Evolutionary conservation across 1,140 invertebrate genomes (phyloP).

Genomic region (Diuraphis noxia): DNA sequence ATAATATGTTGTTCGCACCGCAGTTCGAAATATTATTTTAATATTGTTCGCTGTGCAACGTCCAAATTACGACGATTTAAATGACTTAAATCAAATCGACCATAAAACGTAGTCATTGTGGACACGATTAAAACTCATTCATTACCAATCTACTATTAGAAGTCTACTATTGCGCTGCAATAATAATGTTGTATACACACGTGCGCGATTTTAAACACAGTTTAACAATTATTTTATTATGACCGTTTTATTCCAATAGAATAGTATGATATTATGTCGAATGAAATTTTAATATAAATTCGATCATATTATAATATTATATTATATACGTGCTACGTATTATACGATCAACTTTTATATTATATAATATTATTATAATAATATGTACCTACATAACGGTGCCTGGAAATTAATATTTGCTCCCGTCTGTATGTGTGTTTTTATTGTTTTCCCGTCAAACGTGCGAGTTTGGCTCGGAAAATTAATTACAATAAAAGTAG

Average conservation of each 20-base stretch:
- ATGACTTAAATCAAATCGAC: neutral
- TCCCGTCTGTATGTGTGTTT: neutral
- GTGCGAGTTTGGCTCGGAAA: neutral
- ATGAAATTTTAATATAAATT: neutral
- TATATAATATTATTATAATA: neutral
- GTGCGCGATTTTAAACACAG: neutral
- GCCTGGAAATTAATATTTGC: neutral
- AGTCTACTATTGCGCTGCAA: neutral
- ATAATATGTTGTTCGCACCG: neutral
- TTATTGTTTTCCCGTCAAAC: neutral
- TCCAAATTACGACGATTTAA: neutral
- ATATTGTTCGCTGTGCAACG: neutral
- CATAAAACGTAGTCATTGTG: conserved; percentile 1
- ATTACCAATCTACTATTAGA: neutral
- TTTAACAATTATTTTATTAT: conserved; percentile 12
- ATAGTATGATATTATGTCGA: neutral
- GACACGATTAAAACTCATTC: conserved; percentile 10
- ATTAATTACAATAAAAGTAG: conserved; percentile 3
- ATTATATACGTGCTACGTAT: neutral
- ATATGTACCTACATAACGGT: neutral
- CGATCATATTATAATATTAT: neutral
- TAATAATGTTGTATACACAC: neutral
- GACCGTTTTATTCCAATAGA: neutral
- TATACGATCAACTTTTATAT: neutral
- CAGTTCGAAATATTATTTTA: neutral